A percentile compares a stretch with the other conserved stretches of the same genome.
Conservation (phyloP, 1,140 invertebrate genomes). For the Agrypnia vestita region DNA sequence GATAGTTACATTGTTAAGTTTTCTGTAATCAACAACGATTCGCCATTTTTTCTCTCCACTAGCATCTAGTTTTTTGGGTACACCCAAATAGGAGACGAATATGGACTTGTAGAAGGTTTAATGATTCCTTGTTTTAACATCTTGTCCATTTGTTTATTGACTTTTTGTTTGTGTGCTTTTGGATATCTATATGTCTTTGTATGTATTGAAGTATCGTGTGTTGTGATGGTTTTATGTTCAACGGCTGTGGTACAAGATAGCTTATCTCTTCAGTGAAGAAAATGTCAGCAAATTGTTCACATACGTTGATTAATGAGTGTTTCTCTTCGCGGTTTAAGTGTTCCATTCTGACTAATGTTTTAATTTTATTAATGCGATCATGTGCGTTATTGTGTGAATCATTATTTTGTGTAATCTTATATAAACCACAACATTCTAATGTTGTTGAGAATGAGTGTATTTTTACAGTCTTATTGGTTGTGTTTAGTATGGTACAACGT, state of each 20-base stretch:
- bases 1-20: too few relatives aligned
- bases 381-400: too few relatives aligned
- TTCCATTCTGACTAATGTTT: too few relatives aligned
- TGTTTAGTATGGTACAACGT: background rate
- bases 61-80: constrained; percentile 63
- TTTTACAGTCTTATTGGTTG: background rate
- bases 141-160: too few relatives aligned
- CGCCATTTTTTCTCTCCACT: constrained; percentile 61
- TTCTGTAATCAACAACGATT: background rate
- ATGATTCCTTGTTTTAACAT: constrained; percentile 62
- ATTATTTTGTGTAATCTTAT: too few relatives aligned
- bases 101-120: constrained; percentile 49
- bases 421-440: background rate
- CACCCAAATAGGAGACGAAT: constrained; percentile 56
- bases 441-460: background rate
- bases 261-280: too few relatives aligned
- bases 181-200: constrained; percentile 62
- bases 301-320: too few relatives aligned
- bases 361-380: too few relatives aligned
- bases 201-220: background rate
- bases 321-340: background rate
- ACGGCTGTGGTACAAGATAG: too few relatives aligned
- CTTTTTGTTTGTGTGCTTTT: constrained; percentile 61
- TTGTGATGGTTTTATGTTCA: background rate
- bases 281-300: too few relatives aligned